A percentile compares a stretch with the other conserved stretches of the same genome.
These are phyloP conservation scores for Pangasianodon gigas DNA, from an alignment of 2,113 vertebrate genomes.

Conservation along the genomic window DNA sequence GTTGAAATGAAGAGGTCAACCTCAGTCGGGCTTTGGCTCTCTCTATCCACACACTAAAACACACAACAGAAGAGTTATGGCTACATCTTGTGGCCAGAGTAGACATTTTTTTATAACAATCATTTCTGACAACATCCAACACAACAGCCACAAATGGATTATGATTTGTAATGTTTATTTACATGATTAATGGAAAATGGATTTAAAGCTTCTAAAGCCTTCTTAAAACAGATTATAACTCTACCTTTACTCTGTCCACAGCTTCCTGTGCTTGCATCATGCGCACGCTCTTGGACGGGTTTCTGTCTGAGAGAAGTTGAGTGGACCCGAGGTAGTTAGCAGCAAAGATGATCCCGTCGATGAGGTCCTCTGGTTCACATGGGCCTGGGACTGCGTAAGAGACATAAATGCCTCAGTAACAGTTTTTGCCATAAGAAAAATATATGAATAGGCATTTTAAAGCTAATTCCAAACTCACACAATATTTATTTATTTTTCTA, in stretches of 20 bases:
- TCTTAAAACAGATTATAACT: neutral
- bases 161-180: neutral
- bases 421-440: neutral
- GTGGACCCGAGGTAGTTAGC: slow-evolving; percentile 98
- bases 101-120: neutral
- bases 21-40: slow-evolving; percentile 88
- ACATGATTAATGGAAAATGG: neutral
- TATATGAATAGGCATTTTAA: neutral
- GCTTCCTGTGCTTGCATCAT: slow-evolving; percentile 99
- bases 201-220: neutral
- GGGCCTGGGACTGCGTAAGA: slow-evolving; percentile 87
- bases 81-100: slow-evolving; percentile 49
- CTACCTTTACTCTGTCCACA: slow-evolving; percentile 93
- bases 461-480: neutral
- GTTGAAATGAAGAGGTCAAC: slow-evolving; percentile 98
- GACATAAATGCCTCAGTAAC: slow-evolving; percentile 27
- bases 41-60: slow-evolving; percentile 75
- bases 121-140: neutral
- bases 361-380: slow-evolving; percentile 97
- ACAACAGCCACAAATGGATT: neutral
- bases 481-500: neutral
- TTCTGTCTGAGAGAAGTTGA: slow-evolving; percentile 92
- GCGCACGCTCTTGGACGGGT: slow-evolving; percentile 92
- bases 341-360: slow-evolving; percentile 98
- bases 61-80: slow-evolving; percentile 42